Evolutionary conservation across 2,113 vertebrate species (phyloP).

Genomic region (Passer montanus): DNA sequence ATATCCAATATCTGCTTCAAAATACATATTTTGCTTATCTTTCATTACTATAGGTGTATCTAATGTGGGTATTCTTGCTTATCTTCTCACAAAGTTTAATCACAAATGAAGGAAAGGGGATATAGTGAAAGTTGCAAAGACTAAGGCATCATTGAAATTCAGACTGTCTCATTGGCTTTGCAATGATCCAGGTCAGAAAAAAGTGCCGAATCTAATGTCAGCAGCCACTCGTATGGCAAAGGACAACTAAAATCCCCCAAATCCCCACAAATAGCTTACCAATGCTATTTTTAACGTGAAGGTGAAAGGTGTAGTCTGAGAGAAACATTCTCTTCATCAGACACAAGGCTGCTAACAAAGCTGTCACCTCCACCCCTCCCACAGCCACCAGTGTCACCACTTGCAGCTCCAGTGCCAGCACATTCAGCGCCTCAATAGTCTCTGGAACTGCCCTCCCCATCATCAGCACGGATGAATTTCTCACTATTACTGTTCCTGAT

Average conservation of each 20-base stretch:
- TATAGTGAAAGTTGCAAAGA: neutral
- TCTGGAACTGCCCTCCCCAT: conserved; percentile 37
- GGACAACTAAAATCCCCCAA: neutral
- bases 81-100: neutral
- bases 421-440: neutral
- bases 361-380: conserved; percentile 45
- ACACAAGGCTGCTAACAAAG: conserved; percentile 38
- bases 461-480: conserved; percentile 15
- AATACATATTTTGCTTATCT: neutral
- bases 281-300: neutral
- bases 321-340: conserved; percentile 33
- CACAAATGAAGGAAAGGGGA: neutral
- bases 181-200: neutral
- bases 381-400: conserved; percentile 37
- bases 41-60: neutral
- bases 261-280: neutral
- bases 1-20: neutral
- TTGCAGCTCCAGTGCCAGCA: conserved; percentile 41
- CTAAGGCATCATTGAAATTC: neutral
- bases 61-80: neutral
- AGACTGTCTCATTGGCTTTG: neutral
- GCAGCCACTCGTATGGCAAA: neutral
- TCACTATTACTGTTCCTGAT: conserved; percentile 11
- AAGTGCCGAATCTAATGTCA: neutral
- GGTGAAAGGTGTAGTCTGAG: neutral